Conservation (phyloP, 2,797 vertebrate species). For the Sebastes diaconus region DNA sequence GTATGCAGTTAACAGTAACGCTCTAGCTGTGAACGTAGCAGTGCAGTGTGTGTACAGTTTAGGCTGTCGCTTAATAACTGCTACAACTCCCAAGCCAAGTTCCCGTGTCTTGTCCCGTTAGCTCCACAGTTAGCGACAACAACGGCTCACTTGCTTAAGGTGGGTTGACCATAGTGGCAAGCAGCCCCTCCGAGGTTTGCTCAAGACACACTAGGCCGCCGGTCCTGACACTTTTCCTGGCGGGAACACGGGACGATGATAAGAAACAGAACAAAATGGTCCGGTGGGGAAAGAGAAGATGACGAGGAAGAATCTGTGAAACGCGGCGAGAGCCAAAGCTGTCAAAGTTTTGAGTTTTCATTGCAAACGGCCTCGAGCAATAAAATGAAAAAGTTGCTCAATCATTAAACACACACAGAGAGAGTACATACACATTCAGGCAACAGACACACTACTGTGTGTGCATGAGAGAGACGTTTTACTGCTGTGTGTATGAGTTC, state of each 20-base stretch:
- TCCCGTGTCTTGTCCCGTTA: too few species aligned
- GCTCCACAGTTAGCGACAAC: too few species aligned
- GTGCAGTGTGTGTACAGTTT: too few species aligned
- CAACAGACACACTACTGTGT: slow-evolving; percentile 4
- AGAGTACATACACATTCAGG: neutral
- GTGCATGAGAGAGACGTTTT: slow-evolving; percentile 1
- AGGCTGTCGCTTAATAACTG: too few species aligned
- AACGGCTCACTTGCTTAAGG: too few species aligned
- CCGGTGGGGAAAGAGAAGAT: neutral
- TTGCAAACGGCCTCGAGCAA: slow-evolving; percentile 54
- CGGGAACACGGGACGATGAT: neutral
- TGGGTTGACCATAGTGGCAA: too few species aligned
- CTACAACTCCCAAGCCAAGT: too few species aligned
- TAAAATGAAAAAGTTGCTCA: slow-evolving; percentile 60
- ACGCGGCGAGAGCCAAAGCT: neutral
- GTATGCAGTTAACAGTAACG: too few species aligned
- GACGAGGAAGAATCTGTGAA: neutral
- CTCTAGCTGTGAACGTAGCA: too few species aligned
- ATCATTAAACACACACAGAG: slow-evolving; percentile 36
- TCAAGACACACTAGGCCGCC: too few species aligned
- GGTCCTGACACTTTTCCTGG: too few species aligned
- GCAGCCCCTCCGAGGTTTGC: too few species aligned
- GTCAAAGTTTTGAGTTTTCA: slow-evolving; percentile 38
- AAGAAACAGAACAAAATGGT: slow-evolving; percentile 16
- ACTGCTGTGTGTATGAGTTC: slow-evolving; percentile 14